These are phyloP conservation scores for Tinamus major DNA, from an alignment of 2,797 vertebrate species.

Conservation along the genomic window DNA sequence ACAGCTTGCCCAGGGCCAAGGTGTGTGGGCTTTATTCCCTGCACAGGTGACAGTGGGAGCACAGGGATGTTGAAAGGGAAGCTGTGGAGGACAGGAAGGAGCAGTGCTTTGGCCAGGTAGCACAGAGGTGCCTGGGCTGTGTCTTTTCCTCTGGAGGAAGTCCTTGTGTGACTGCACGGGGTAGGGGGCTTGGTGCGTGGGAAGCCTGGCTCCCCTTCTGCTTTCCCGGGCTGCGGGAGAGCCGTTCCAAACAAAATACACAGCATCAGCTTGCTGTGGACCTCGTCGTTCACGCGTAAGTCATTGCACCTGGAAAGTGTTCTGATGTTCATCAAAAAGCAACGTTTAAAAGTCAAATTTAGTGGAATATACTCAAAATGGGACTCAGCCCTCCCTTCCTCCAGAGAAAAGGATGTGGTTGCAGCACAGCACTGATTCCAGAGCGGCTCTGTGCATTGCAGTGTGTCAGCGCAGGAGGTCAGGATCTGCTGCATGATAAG, in stretches of 20 bases:
- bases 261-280: neutral
- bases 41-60: neutral
- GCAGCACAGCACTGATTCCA: neutral
- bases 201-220: neutral
- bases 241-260: neutral
- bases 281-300: neutral
- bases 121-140: constrained; percentile 7
- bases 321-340: neutral
- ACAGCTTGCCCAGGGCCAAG: neutral
- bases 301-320: neutral
- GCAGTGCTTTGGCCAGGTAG: neutral
- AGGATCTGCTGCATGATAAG: neutral
- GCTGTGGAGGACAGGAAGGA: neutral
- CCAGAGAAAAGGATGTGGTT: neutral
- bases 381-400: constrained; percentile 27
- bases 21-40: neutral
- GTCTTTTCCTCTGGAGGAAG: neutral
- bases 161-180: neutral
- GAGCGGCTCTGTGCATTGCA: constrained; percentile 5
- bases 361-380: neutral
- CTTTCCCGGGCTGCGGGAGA: neutral
- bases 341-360: neutral
- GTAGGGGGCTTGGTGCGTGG: neutral
- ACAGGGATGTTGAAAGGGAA: neutral
- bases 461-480: neutral